phyloP scores from a whole-genome alignment of 2,113 vertebrate species.

The Apaloderma vittatum region DNA sequence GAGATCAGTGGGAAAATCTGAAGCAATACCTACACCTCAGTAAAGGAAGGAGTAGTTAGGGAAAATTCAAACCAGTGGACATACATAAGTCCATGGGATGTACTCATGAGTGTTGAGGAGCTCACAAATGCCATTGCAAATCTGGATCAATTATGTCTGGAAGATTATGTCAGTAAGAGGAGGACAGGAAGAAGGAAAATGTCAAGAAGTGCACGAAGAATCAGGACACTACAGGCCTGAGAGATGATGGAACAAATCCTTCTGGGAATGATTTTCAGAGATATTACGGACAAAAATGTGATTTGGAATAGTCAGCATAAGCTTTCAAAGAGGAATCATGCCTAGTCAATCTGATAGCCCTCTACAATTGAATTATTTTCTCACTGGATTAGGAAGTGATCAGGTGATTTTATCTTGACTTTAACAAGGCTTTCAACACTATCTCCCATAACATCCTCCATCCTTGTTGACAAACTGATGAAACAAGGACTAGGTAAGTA shows the following conservation, averaged over 20 bases:
- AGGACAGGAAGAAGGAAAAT: background rate
- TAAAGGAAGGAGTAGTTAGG: background rate
- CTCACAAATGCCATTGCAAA: background rate
- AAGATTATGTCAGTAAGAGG: background rate
- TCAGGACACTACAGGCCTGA: background rate
- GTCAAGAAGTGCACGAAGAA: background rate
- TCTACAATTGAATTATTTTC: background rate
- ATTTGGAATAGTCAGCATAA: background rate
- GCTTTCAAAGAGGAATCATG: background rate
- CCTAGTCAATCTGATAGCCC: background rate
- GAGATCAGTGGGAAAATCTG: background rate
- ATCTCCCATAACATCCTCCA: background rate
- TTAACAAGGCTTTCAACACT: background rate
- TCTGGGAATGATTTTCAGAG: background rate
- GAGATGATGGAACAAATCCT: background rate
- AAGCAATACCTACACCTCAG: background rate
- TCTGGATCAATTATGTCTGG: background rate
- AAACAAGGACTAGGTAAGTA: background rate
- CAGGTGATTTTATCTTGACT: background rate
- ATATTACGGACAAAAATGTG: background rate
- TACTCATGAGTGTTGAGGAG: fast-evolving
- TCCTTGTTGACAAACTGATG: background rate
- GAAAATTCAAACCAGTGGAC: background rate
- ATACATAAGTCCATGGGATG: background rate
- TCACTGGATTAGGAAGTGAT: background rate